Conservation (phyloP, 2,797 vertebrate species). For the Poliocrania exsul region DNA sequence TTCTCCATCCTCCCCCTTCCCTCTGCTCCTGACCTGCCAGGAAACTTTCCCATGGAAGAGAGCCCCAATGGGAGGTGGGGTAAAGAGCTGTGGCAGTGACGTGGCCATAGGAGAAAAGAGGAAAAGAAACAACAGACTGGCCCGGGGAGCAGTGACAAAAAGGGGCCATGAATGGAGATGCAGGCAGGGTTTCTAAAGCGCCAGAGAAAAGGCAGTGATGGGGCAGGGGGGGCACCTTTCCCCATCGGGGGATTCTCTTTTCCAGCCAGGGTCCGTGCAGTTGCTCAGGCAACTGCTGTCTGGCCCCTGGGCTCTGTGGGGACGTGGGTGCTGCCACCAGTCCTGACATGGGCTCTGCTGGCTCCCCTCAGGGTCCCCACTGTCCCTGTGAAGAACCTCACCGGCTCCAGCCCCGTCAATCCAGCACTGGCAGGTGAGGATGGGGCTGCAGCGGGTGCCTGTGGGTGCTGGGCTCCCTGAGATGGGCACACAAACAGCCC, state of each 20-base stretch:
- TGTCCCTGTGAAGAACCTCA: slow-evolving; percentile 94
- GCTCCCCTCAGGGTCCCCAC: slow-evolving; percentile 86
- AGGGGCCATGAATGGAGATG: slow-evolving; percentile 68
- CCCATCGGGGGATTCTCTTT: slow-evolving; percentile 26
- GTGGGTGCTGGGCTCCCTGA: rapidly evolving
- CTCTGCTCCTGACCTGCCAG: slow-evolving; percentile 50
- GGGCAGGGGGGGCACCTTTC: not conserved
- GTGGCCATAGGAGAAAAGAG: slow-evolving; percentile 11
- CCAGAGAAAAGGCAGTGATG: slow-evolving; percentile 9
- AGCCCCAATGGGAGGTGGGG: slow-evolving; percentile 36
- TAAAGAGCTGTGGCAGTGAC: not conserved
- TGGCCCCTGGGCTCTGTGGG: not conserved
- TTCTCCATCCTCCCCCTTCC: slow-evolving; percentile 37
- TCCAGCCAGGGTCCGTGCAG: slow-evolving; percentile 35
- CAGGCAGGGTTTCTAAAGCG: slow-evolving; percentile 65
- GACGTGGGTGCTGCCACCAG: not conserved
- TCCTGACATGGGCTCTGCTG: not conserved
- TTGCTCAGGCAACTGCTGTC: slow-evolving; percentile 66
- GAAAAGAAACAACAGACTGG: not conserved
- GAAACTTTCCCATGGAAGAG: slow-evolving; percentile 77
- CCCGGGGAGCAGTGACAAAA: slow-evolving; percentile 59
- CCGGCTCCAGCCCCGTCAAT: slow-evolving; percentile 90
- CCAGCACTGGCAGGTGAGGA: slow-evolving; percentile 91
- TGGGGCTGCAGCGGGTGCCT: rapidly evolving
- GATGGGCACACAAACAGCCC: not conserved